Conservation (phyloP, 2,888 invertebrate genomes). For the Gortyna flavago region DNA sequence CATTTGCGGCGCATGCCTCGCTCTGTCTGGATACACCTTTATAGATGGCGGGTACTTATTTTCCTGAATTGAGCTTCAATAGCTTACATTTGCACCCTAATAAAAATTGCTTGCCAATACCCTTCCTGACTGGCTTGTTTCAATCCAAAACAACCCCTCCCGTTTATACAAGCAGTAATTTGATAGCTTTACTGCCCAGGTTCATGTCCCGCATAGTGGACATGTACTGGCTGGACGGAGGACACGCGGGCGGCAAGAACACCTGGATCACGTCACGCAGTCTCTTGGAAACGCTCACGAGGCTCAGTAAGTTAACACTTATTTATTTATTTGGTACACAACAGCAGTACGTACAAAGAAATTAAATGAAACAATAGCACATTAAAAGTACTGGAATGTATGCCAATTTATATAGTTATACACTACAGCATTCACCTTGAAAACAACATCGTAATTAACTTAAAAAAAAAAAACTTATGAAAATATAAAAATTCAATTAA, state of each 20-base stretch:
- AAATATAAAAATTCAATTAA: neutral
- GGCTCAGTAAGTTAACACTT: conserved; percentile 89
- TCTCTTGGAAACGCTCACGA: conserved; percentile 93
- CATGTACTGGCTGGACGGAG: conserved; percentile 98
- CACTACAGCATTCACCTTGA: neutral
- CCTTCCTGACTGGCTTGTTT: too few relatives aligned
- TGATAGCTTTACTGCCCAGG: conserved; percentile 61
- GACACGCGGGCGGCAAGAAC: conserved; percentile 96
- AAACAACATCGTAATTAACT: neutral
- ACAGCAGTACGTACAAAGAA: neutral
- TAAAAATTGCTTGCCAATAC: neutral
- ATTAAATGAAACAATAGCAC: neutral
- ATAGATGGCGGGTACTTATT: too few relatives aligned
- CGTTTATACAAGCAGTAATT: too few relatives aligned
- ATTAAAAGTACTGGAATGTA: neutral
- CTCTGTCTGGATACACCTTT: too few relatives aligned
- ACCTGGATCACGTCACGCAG: conserved; percentile 96
- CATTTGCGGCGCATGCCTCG: too few relatives aligned
- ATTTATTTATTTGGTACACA: neutral
- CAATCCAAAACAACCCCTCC: too few relatives aligned
- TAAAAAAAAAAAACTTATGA: neutral
- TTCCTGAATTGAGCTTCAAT: too few relatives aligned
- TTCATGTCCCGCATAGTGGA: conserved; percentile 92
- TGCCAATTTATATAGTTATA: too few relatives aligned
- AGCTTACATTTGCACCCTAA: too few relatives aligned